These are phyloP conservation scores for Bombus confusus DNA, from an alignment of 1,140 invertebrate genomes.

Conservation along the genomic window DNA sequence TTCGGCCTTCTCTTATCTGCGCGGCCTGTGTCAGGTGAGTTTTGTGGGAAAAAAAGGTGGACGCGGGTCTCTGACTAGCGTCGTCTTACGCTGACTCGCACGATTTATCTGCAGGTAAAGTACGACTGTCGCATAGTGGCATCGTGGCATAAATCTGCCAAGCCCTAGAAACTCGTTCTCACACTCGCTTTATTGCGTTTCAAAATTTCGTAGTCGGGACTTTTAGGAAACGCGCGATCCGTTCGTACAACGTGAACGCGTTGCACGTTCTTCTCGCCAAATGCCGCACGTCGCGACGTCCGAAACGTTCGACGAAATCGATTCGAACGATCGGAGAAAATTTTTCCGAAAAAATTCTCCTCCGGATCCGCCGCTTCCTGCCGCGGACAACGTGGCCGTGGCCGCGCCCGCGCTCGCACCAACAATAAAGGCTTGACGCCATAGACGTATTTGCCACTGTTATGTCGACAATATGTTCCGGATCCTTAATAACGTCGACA, in stretches of 20 bases:
- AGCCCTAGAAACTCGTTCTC: conserved; percentile 58
- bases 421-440: conserved; percentile 72
- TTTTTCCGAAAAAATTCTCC: not conserved
- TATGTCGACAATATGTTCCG: conserved; percentile 79
- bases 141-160: conserved; percentile 49
- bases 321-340: not conserved
- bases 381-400: not conserved
- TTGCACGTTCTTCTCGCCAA: too few species aligned
- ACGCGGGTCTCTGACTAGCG: conserved; percentile 69
- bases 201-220: not conserved
- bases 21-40: conserved; percentile 77
- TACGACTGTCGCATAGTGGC: conserved; percentile 52
- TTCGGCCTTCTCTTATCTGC: conserved; percentile 70
- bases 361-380: conserved; percentile 48
- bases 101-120: conserved; percentile 76
- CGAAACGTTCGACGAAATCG: not conserved
- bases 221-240: too few species aligned
- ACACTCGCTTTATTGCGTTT: conserved; percentile 47
- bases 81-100: conserved; percentile 75
- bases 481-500: conserved; percentile 79
- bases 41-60: conserved; percentile 80
- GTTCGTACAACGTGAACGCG: too few species aligned
- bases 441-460: conserved; percentile 69
- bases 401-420: conserved; percentile 4
- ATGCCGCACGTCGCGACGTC: not conserved